Percentiles rank a stretch among this genome's conserved stretches.
Evolutionary conservation across 2,797 vertebrate species (phyloP).

Genomic region (Prunella strophiata): DNA sequence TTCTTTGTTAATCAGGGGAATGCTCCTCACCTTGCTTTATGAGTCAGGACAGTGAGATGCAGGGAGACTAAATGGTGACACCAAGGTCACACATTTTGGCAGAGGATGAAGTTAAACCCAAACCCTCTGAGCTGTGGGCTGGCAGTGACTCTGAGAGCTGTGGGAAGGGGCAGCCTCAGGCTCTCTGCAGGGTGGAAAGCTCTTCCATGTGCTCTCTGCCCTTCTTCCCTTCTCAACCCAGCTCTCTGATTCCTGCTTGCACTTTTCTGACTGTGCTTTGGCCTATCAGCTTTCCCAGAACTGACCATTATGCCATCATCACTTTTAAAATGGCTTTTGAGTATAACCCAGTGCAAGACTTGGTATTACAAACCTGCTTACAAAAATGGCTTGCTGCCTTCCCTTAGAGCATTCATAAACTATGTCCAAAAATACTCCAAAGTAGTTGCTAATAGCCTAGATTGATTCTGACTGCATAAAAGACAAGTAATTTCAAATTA

Average conservation of each 20-base stretch:
- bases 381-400: background rate
- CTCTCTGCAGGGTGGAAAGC: accelerated
- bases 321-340: background rate
- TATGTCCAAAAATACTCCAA: background rate
- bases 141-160: background rate
- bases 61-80: background rate
- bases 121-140: accelerated
- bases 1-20: background rate
- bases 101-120: background rate
- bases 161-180: accelerated
- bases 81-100: background rate
- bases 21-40: background rate
- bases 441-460: background rate
- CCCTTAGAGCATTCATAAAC: background rate
- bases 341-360: background rate
- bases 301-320: background rate
- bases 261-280: background rate
- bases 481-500: background rate
- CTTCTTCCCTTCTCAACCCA: background rate
- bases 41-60: background rate
- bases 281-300: background rate
- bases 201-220: background rate
- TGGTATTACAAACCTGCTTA: background rate
- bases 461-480: background rate
- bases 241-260: background rate